A percentile compares a stretch with the other conserved stretches of the same genome.
Evolutionary conservation across 30 jellyfish, hydroid and myxozoan species (phyloP).

Genomic region (Turritopsis dohrnii): DNA sequence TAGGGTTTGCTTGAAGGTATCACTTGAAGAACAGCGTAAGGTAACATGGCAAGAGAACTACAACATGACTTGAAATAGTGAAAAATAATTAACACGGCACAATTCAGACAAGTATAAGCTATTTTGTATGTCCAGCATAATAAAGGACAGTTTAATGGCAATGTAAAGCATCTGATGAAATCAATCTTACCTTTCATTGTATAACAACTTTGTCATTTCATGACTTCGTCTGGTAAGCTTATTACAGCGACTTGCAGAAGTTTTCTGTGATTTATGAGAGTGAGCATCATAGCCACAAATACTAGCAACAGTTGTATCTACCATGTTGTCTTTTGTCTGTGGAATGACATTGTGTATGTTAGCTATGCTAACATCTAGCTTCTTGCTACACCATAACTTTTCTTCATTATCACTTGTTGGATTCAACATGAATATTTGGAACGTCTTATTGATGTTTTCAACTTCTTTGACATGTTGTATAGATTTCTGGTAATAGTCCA

Average conservation of each 20-base stretch:
- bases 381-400: not conserved
- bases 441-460: slow-evolving; percentile 45
- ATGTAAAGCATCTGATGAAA: too few relatives aligned
- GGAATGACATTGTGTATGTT: not conserved
- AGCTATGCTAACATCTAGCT: not conserved
- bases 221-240: not conserved
- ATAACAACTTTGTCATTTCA: not conserved
- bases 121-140: too few relatives aligned
- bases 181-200: not conserved
- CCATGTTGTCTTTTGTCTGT: not conserved
- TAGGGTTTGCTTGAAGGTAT: too few relatives aligned
- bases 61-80: too few relatives aligned
- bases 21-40: too few relatives aligned
- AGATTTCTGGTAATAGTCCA: slow-evolving; percentile 61
- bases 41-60: too few relatives aligned
- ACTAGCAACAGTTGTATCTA: not conserved
- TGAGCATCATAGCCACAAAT: not conserved
- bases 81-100: too few relatives aligned
- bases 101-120: too few relatives aligned
- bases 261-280: not conserved
- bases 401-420: slow-evolving; percentile 9
- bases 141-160: too few relatives aligned
- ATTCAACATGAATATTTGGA: slow-evolving; percentile 35
- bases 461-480: slow-evolving; percentile 49
- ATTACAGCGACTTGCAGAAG: not conserved